Evolutionary conservation across 1,140 invertebrate species (phyloP), one percentile per base, ranked within the genome.

Genomic region (Aphaenogaster rudis): DNA sequence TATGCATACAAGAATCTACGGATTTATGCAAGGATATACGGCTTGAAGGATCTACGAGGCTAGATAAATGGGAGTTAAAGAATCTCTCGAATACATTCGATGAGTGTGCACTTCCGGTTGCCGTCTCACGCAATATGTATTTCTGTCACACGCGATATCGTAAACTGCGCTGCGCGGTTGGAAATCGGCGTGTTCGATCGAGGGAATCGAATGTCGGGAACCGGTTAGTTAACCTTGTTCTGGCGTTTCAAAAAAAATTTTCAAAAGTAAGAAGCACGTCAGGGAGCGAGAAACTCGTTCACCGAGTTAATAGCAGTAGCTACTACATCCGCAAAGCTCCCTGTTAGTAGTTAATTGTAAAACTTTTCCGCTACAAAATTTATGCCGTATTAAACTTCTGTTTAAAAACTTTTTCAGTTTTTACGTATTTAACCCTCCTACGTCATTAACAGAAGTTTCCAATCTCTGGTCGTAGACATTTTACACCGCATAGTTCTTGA

Each of bases 191-290:
- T 63, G 79, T 54, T 88, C 71, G 77, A 88, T 88, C 74, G 77
- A 64, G 76, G 50, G 76, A 88, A 86, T 88, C 85, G 61, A 88
- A 81, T 90, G 72, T 90, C 90, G 48, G 71, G 28, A 78, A 90
- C 87, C 88, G 82, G 88, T 90, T 57, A 50, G 76, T 84, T 77
- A 86, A 86, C 77, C 86, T 90, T 78, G 50, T 67, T 42, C 11
- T 45, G 11, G n/a, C 42, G n/a, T 15, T 79, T 17, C 28, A 39
- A 79, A 45, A 86, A 85, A 50, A 86, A 69, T 61, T 57, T 50
- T 66, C 36, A 81, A 81, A 81, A 81, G 39, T 6, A 71, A 57
- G 15, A 4, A 81, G 48, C 7, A 39, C 59, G 76, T 67, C n/a
- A 11, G 28, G 28, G 52, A 13, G 59, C 54, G 28, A 64, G 59